Base-by-base conservation (phyloP, 2,888 invertebrate species). In the Drosophila mayaguana region DNA sequence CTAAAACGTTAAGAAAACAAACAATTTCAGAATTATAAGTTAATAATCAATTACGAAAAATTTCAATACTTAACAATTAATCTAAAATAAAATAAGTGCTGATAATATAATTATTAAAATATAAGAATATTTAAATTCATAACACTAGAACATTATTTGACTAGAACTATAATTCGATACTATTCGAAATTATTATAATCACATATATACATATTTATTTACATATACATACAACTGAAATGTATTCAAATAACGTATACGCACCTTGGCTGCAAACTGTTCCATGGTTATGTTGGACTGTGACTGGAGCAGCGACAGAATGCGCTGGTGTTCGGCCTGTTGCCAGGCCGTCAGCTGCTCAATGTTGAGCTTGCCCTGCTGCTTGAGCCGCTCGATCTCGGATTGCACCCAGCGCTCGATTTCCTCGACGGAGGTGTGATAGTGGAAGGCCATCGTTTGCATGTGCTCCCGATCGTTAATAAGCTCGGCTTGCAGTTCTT, bases 391-490 rank as follows among this genome's bases (percentile, higher is more conserved):
- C 7, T 83, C 84, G 4, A 92, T 81, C 60, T 92, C 92, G 16
- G 86, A 75, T 46, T 91, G 90, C 6, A 92, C 84, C 92, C 92
- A 92, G 36, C 91, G 89, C n/a, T 92, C 92, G 42, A 92, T 92
- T 63, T 92, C 92, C 71, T 91, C 92, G 0, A 92, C 91, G 0
- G 92, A 91, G 1, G 91, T 91, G 63, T 92, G 92, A 54, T 92
- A 91, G 60, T 92, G 92, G 80, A 91, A 90, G 40, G 92, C 92
- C 68, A 92, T 90, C 2, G 89, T 89, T 59, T 92, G 91, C 83
- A 92, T 86, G 48, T 91, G 91, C 6, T 91, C 89, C 4, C 92
- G 89, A 80, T 92, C 92, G 20, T 91, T 88, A 25, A 80, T 84
- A 22, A 92, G 75, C 16, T 88, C 85, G 3, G 83, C 75, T 40